Evolutionary conservation across 2,888 invertebrate genomes (phyloP), one percentile per base, ranked within the genome.

Genomic region (Athalia circularis): DNA sequence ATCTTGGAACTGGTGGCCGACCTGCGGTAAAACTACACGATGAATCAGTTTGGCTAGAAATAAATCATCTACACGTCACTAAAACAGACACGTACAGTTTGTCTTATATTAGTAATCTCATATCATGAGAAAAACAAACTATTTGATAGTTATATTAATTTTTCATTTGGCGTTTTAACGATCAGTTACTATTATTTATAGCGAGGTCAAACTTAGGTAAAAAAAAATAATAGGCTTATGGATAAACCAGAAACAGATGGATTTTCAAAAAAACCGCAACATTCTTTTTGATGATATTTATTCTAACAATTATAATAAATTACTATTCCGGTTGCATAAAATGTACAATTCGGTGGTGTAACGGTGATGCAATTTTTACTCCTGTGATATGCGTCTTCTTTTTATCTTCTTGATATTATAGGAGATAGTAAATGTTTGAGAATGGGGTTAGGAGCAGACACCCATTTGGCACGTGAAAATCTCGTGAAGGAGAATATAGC

Each of bases 341-440:
- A 67, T 67, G 13, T 67, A 64, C 54, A 64, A 29, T 29, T 29
- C 64, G 13, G 7, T 45, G 4, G 15, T 67, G 15, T 67, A 47
- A 59, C 52, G 54, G n/a, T n/a, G 54, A 54, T 72, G 72, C 72
- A 72, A 72, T 59, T 59, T 59, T 72, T 59, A 6, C 45, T 45
- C 13, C 45, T 47, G 13, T 43, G 2, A 11, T 54, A 6, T 52
- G 52, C 29, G 29, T 29, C 29, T 54, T 43, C 3, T 54, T 43
- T 29, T n/a, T 67, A 15, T 72, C 11, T 59, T 57, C 7, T 70
- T 3, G 45, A 4, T 59, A 45, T 59, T 45, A 47, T 59, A 29
- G 29, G 8, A n/a, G 57, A 43, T 57, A 15, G 45, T 65, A 11
- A 15, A 13, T 45, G 50, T 54, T 54, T 43, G 29, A n/a, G 29